Base-by-base conservation (phyloP, 1,140 invertebrate species). In the Diorhabda elongata region DNA sequence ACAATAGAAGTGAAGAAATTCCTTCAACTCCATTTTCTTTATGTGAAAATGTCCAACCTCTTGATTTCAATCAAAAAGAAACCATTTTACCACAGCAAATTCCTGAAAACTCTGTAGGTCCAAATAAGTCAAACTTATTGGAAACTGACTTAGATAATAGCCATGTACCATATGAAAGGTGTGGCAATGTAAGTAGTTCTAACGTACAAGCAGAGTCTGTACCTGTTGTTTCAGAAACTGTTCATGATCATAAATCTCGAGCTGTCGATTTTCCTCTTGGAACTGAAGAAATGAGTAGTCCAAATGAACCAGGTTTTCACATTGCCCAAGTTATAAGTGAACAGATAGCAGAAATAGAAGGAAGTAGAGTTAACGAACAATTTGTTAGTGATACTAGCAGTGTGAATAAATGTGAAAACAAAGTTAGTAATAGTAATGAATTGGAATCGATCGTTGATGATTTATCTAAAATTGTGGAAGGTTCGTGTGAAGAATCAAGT, bases 361-460 rank as follows among this genome's bases (percentile, higher is more conserved):
- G 42, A 57, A 44, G 7, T 65, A 65, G 42, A 43, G 9, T 57
- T n/a, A 65, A 41, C 5, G 47, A 58, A 41, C 47, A 65, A 4
- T 58, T 44, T 65, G 52, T 42, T 7, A 58, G 42, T 56, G 47
- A 65, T 5, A 44, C 42, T 4, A 47, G n/a, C 43, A 9, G 43
- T 62, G 8, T 7, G 59, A 43, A 62, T 11, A 43, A 62, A 11
- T 11, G 61, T 42, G 43, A 11, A 3, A 11, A 60, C 5, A 42
- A 60, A 60, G 58, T 26, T 11, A 26, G 11, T 60, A 60, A 5
- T 60, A 59, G 57, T n/a, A 60, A 45, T 42, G 65, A 67, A 4
- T 70, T 74, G 43, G 73, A 71, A 44, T 69, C 67, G 60, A 71
- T 74, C 41, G 70, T 71, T 43, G 69, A 74, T 44, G 70, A 74